Percentiles rank a stretch among this genome's conserved stretches.
Evolutionary conservation across 64 coral and sea anemone species (phyloP).

Genomic region (Actinia tenebrosa): DNA sequence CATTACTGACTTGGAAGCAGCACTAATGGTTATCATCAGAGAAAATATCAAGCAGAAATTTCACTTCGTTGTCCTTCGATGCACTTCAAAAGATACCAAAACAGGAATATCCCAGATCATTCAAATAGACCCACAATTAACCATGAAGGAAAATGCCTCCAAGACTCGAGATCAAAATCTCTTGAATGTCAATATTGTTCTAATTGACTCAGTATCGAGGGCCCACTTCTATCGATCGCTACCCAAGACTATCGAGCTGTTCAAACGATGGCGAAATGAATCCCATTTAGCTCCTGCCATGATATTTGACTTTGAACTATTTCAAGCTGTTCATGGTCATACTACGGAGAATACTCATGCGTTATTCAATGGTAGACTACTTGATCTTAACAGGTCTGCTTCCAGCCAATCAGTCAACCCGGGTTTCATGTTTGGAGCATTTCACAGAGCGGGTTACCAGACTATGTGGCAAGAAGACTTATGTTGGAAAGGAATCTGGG

Average conservation of each 20-base stretch:
- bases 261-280: constrained; percentile 35
- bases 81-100: constrained; percentile 4
- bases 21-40: not conserved
- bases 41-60: constrained; percentile 43
- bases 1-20: constrained; percentile 23
- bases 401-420: constrained; percentile 20
- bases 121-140: constrained; percentile 48
- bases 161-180: not conserved
- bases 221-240: constrained; percentile 72
- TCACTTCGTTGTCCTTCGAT: constrained; percentile 56
- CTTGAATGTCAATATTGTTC: constrained; percentile 47
- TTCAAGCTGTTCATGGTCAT: constrained; percentile 62
- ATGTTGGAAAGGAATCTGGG: constrained; percentile 61
- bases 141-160: constrained; percentile 23
- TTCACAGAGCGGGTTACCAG: constrained; percentile 52
- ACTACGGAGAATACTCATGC: constrained; percentile 57
- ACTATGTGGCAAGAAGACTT: constrained; percentile 70
- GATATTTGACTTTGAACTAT: constrained; percentile 64
- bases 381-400: constrained; percentile 7
- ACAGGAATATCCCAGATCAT: constrained; percentile 43
- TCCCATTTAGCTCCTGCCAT: constrained; percentile 16
- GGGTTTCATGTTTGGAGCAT: constrained; percentile 45
- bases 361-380: constrained; percentile 45
- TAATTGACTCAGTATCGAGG: constrained; percentile 54
- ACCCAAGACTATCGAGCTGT: constrained; percentile 44